These are phyloP conservation scores for Melanotus villosus DNA, from an alignment of 2,888 invertebrate species.

Conservation along the genomic window DNA sequence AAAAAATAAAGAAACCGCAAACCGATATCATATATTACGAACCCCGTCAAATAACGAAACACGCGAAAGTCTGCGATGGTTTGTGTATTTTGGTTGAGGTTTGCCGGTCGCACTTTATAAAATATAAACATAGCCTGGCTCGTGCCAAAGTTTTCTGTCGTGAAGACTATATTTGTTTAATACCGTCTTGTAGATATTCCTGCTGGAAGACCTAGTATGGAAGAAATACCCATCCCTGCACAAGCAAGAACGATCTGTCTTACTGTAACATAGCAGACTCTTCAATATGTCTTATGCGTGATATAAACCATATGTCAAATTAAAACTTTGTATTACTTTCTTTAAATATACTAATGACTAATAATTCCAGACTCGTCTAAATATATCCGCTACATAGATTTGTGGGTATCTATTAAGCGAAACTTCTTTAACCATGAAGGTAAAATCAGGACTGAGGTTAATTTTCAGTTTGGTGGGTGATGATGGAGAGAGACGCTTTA, in stretches of 20 bases:
- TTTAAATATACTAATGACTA: neutral
- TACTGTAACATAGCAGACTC: neutral
- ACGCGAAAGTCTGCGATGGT: slow-evolving; percentile 17
- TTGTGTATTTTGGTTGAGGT: slow-evolving; percentile 21
- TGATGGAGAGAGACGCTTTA: no score
- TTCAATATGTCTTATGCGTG: neutral
- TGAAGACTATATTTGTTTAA: slow-evolving; percentile 9
- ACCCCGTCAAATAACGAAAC: no score
- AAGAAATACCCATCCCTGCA: neutral
- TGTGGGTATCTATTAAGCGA: no score
- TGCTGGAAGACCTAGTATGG: neutral
- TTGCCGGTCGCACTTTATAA: slow-evolving; percentile 3
- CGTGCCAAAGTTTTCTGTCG: slow-evolving; percentile 20
- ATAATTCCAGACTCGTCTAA: neutral
- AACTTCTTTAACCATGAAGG: no score
- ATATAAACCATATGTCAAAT: slow-evolving; percentile 29
- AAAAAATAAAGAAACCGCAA: slow-evolving; percentile 14
- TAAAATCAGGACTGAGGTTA: no score
- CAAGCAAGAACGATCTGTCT: neutral
- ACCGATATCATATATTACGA: slow-evolving; percentile 1
- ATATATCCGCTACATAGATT: neutral
- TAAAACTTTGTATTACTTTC: slow-evolving; percentile 11
- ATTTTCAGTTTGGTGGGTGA: no score
- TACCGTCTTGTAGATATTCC: neutral
- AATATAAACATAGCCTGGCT: slow-evolving; percentile 20